Evolutionary conservation across 2,888 invertebrate genomes (phyloP).

Genomic region (Anthoptus insignis): DNA sequence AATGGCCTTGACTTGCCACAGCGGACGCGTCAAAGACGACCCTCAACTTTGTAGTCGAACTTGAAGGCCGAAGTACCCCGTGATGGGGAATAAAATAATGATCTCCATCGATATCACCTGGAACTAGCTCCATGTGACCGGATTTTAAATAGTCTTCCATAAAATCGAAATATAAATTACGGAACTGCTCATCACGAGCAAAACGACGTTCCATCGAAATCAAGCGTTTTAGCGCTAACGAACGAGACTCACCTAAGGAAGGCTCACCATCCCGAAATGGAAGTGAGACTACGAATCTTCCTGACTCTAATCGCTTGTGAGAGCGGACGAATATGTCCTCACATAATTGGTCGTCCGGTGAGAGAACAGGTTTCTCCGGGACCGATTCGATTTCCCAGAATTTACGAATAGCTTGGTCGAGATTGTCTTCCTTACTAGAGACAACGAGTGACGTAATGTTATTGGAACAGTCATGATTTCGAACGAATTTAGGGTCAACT

Average conservation of each 20-base stretch:
- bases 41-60: constrained; percentile 9
- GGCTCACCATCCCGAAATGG: no score
- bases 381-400: constrained; percentile 12
- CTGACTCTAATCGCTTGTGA: background rate
- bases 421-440: constrained; percentile 6
- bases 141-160: background rate
- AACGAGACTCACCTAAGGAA: background rate
- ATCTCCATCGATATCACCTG: background rate
- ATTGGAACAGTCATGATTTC: background rate
- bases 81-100: constrained; percentile 7
- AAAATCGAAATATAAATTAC: background rate
- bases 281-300: no score
- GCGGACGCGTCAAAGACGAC: constrained; percentile 33
- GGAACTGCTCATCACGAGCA: background rate
- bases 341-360: constrained; percentile 1
- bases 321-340: background rate
- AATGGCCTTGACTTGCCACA: constrained; percentile 8
- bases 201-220: background rate
- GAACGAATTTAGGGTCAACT: constrained; percentile 3
- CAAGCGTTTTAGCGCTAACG: background rate
- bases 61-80: constrained; percentile 3
- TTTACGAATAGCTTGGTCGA: constrained; percentile 4
- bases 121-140: background rate
- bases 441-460: background rate
- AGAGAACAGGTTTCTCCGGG: background rate